These are phyloP conservation scores for Lutjanus campechanus DNA, from an alignment of 2,797 vertebrate genomes.

Conservation along the genomic window DNA sequence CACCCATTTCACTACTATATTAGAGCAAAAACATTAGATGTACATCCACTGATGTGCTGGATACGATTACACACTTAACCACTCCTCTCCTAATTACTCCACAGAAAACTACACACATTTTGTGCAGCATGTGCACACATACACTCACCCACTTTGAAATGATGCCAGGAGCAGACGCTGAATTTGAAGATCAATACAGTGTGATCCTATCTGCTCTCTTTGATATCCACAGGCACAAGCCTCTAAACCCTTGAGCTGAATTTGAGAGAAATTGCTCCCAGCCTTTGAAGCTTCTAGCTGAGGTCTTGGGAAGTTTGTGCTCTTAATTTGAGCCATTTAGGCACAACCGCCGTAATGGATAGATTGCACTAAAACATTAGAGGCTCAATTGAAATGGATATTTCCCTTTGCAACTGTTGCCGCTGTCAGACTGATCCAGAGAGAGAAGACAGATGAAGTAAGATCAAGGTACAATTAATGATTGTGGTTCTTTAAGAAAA, in stretches of 20 bases:
- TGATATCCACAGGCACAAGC: conserved; percentile 58
- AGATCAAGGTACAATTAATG: conserved; percentile 23
- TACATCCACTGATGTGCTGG: background rate
- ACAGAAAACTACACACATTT: conserved; percentile 25
- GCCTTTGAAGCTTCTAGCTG: conserved; percentile 53
- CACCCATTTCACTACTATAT: background rate
- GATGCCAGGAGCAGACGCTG: conserved; percentile 41
- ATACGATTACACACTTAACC: background rate
- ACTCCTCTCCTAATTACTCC: conserved; percentile 17
- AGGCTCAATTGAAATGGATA: conserved; percentile 54
- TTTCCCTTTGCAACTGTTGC: conserved; percentile 27
- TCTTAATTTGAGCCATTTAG: conserved; percentile 64
- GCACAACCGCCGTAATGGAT: conserved; percentile 44
- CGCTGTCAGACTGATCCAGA: conserved; percentile 11
- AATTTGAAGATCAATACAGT: conserved; percentile 68
- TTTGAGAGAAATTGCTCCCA: conserved; percentile 54
- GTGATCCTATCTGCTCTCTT: conserved; percentile 60
- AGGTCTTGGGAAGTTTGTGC: conserved; percentile 49
- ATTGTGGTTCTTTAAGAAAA: background rate
- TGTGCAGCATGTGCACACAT: conserved; percentile 17
- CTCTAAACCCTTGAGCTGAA: conserved; percentile 50
- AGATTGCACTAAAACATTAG: conserved; percentile 37
- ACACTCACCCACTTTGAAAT: conserved; percentile 55
- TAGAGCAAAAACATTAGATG: background rate
- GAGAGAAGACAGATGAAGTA: conserved; percentile 1